phyloP scores from a whole-genome alignment of 2,888 invertebrate genomes.

The Eumerus sabulonum region DNA sequence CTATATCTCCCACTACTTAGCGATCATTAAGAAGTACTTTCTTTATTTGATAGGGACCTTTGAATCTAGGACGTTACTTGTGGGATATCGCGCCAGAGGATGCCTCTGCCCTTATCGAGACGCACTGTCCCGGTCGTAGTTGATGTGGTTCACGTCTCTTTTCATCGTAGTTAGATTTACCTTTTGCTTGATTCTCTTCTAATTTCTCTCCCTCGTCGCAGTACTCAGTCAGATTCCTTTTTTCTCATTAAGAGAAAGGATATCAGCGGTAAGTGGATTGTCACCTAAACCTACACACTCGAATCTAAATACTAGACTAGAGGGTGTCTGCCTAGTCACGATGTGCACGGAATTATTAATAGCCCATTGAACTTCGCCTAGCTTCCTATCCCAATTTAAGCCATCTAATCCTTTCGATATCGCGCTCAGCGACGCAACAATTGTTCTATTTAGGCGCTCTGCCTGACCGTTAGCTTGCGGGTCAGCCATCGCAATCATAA shows the following conservation, averaged over 20 bases:
- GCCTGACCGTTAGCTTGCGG: background rate
- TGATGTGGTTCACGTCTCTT: slow-evolving; percentile 7
- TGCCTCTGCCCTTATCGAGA: slow-evolving; percentile 13
- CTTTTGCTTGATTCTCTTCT: background rate
- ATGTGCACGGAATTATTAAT: slow-evolving; percentile 12
- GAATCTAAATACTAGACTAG: no score
- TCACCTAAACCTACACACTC: no score
- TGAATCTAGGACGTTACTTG: slow-evolving; percentile 5
- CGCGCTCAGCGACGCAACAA: slow-evolving; percentile 4
- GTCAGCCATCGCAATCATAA: background rate
- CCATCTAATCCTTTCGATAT: slow-evolving; percentile 10
- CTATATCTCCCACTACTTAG: slow-evolving; percentile 1
- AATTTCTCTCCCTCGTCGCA: background rate
- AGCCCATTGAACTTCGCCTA: slow-evolving; percentile 19
- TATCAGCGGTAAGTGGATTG: background rate
- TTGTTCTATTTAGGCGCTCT: slow-evolving; percentile 1
- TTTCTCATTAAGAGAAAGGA: slow-evolving; percentile 4
- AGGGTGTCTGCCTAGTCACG: no score
- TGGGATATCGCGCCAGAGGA: slow-evolving; percentile 7
- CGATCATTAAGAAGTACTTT: slow-evolving; percentile 4
- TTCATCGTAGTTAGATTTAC: background rate
- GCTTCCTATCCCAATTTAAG: slow-evolving; percentile 8
- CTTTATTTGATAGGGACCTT: slow-evolving; percentile 10
- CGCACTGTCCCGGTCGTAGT: slow-evolving; percentile 9
- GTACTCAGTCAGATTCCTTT: background rate